These are phyloP conservation scores for Kryptolebias ocellatus DNA, from an alignment of 2,797 vertebrate species.

Conservation along the genomic window DNA sequence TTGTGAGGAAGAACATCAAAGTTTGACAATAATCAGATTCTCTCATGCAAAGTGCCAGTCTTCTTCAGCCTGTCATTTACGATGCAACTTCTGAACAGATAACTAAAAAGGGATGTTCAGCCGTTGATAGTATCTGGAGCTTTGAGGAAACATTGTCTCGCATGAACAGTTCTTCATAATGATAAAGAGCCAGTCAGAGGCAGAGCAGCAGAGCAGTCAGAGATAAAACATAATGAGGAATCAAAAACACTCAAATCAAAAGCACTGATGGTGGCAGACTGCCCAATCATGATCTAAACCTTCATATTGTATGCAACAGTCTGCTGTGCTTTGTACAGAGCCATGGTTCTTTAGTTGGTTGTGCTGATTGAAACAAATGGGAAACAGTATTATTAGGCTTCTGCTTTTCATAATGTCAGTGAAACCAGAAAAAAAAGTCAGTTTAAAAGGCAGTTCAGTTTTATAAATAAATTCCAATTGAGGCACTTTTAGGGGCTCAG, in stretches of 20 bases:
- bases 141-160: conserved; percentile 51
- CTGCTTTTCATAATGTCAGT: background rate
- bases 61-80: conserved; percentile 47
- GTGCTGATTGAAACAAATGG: background rate
- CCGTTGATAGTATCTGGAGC: conserved; percentile 57
- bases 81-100: conserved; percentile 48
- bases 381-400: background rate
- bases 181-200: conserved; percentile 53
- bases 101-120: conserved; percentile 50
- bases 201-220: conserved; percentile 20
- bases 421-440: background rate
- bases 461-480: conserved; percentile 22
- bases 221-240: conserved; percentile 48
- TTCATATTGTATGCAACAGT: background rate
- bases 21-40: conserved; percentile 43
- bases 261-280: conserved; percentile 11
- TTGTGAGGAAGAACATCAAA: conserved; percentile 40
- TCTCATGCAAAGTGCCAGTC: conserved; percentile 45
- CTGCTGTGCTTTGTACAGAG: background rate
- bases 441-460: conserved; percentile 11
- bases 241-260: conserved; percentile 51
- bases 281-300: conserved; percentile 3
- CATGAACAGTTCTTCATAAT: conserved; percentile 54
- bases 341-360: background rate
- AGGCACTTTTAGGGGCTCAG: conserved; percentile 19